Evolutionary conservation across 2,888 invertebrate genomes (phyloP).

Genomic region (Rhabditoides inermis): DNA sequence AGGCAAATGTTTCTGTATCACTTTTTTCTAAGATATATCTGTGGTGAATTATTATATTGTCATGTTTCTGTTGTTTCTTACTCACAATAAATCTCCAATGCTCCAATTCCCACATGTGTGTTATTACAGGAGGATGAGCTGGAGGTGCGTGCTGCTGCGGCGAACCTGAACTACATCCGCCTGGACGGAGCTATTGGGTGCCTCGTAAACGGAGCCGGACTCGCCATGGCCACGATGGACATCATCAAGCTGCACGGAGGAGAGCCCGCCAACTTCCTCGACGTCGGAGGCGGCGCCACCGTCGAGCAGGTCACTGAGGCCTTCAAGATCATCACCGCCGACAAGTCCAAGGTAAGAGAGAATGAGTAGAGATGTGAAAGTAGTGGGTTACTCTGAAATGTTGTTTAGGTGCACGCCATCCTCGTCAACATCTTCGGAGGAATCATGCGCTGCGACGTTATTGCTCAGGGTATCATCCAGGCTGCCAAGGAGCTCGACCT

Average conservation of each 20-base stretch:
- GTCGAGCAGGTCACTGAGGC: constrained; percentile 70
- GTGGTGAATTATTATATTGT: no score
- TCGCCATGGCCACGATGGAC: constrained; percentile 99
- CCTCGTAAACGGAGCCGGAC: constrained; percentile 91
- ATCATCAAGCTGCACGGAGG: constrained; percentile 94
- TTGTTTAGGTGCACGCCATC: constrained; percentile 72
- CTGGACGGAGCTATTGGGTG: constrained; percentile 96
- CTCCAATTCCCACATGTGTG: no score
- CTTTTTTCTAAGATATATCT: no score
- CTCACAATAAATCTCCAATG: no score
- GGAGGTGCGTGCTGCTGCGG: constrained; percentile 82
- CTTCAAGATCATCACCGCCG: constrained; percentile 76
- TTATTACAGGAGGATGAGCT: no score
- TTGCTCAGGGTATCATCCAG: constrained; percentile 87
- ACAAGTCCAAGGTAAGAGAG: constrained; percentile 56
- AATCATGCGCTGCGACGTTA: constrained; percentile 93
- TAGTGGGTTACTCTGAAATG: no score
- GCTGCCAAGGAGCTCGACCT: constrained; percentile 75
- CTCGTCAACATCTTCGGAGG: constrained; percentile 98
- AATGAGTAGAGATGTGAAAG: no score
- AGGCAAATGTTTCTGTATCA: no score
- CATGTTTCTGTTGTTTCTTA: no score
- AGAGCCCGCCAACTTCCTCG: constrained; percentile 92
- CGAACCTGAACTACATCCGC: constrained; percentile 89
- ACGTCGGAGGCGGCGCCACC: constrained; percentile 89